A percentile compares a stretch with the other conserved stretches of the same genome.
Evolutionary conservation across 2,888 invertebrate genomes (phyloP).

Genomic region (Eledona agricola): DNA sequence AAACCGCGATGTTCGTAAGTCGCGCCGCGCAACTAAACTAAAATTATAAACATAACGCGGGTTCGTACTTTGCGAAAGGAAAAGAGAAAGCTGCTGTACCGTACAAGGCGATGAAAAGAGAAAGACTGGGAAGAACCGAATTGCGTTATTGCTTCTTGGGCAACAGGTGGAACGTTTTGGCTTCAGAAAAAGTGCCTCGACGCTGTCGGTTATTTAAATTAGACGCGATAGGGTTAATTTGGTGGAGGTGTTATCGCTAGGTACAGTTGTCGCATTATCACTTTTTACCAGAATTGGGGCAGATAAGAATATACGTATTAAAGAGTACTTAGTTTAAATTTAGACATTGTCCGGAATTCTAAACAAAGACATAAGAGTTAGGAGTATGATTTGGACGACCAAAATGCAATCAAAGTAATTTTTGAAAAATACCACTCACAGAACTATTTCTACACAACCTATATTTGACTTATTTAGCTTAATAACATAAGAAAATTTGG

Average conservation of each 20-base stretch:
- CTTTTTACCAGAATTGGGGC: neutral
- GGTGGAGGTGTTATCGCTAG: conserved; percentile 4
- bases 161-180: conserved; percentile 20
- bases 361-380: too few species aligned
- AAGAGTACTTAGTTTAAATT: too few species aligned
- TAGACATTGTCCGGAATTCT: too few species aligned
- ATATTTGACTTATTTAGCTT: too few species aligned
- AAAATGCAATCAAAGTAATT: too few species aligned
- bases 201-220: conserved; percentile 13
- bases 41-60: conserved; percentile 41
- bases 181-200: conserved; percentile 8
- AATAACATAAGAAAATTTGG: too few species aligned
- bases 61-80: conserved; percentile 39
- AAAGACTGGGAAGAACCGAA: conserved; percentile 36
- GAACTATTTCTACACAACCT: too few species aligned
- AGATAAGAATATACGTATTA: too few species aligned
- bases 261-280: neutral
- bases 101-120: conserved; percentile 43
- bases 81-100: conserved; percentile 43
- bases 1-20: conserved; percentile 33
- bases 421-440: too few species aligned
- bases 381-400: too few species aligned
- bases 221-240: conserved; percentile 11
- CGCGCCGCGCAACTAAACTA: conserved; percentile 40
- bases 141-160: conserved; percentile 16